Percentiles rank a stretch among this genome's conserved stretches.
phyloP scores from a whole-genome alignment of 2,113 vertebrate species.

The Oreochromis niloticus region DNA sequence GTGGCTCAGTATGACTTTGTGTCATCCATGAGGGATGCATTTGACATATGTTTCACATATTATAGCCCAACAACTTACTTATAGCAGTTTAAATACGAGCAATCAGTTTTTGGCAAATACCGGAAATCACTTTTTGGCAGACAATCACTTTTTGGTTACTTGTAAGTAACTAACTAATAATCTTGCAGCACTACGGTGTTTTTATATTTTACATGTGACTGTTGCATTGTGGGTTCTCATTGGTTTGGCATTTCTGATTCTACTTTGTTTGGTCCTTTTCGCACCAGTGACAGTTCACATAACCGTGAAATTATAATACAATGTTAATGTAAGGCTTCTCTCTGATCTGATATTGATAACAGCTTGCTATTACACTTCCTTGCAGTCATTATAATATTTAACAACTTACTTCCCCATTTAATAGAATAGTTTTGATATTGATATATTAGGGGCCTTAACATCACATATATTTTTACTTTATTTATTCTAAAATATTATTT shows the following conservation, averaged over 20 bases:
- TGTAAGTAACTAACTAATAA: not conserved
- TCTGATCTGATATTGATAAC: not conserved
- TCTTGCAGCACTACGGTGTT: not conserved
- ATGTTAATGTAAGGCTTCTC: not conserved
- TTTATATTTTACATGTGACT: not conserved
- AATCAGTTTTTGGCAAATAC: too few relatives aligned
- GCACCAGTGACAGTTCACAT: not conserved
- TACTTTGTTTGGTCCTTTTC: not conserved
- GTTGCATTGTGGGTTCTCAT: not conserved
- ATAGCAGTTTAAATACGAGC: too few relatives aligned
- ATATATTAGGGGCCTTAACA: not conserved
- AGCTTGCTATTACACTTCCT: not conserved
- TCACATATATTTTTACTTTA: not conserved
- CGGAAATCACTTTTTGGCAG: too few relatives aligned
- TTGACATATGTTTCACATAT: too few relatives aligned
- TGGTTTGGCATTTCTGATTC: not conserved
- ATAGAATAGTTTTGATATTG: not conserved
- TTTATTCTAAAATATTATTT: not conserved
- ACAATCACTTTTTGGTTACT: not conserved
- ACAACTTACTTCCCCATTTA: not conserved
- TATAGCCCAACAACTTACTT: too few relatives aligned
- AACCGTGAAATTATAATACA: not conserved
- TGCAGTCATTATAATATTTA: not conserved
- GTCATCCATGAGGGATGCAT: too few relatives aligned
- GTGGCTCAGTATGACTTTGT: too few relatives aligned